phyloP scores from a whole-genome alignment of 2,113 vertebrate genomes.

The Morphnarchus princeps region DNA sequence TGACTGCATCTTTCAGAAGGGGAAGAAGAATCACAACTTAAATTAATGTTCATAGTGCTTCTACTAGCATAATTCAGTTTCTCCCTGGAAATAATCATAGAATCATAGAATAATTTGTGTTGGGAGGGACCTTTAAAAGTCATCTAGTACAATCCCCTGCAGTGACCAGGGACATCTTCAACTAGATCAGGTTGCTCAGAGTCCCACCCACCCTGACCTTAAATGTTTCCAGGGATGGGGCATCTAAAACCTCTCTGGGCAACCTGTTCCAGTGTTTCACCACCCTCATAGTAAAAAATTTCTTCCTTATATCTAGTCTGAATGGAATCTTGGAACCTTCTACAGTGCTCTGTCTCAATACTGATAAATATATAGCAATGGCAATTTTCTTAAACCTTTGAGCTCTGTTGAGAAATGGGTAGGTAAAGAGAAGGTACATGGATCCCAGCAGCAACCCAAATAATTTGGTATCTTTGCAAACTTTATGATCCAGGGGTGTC shows the following conservation, averaged over 20 bases:
- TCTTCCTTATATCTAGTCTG: not conserved
- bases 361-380: not conserved
- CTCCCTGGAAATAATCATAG: not conserved
- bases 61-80: not conserved
- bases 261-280: not conserved
- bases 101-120: not conserved
- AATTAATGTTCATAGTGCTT: not conserved
- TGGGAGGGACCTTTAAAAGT: not conserved
- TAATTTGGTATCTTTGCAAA: not conserved
- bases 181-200: not conserved
- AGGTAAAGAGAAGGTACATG: not conserved
- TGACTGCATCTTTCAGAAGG: not conserved
- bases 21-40: not conserved
- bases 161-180: not conserved
- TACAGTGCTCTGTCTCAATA: not conserved
- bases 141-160: not conserved
- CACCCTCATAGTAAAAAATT: fast-evolving
- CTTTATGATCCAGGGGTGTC: not conserved
- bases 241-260: not conserved
- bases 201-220: fast-evolving
- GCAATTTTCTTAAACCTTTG: not conserved
- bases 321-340: not conserved
- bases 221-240: not conserved
- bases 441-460: not conserved
- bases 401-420: not conserved